Percentiles rank a stretch among this genome's conserved stretches.
phyloP scores from a whole-genome alignment of 2,797 vertebrate genomes.

The Spheniscus humboldti region DNA sequence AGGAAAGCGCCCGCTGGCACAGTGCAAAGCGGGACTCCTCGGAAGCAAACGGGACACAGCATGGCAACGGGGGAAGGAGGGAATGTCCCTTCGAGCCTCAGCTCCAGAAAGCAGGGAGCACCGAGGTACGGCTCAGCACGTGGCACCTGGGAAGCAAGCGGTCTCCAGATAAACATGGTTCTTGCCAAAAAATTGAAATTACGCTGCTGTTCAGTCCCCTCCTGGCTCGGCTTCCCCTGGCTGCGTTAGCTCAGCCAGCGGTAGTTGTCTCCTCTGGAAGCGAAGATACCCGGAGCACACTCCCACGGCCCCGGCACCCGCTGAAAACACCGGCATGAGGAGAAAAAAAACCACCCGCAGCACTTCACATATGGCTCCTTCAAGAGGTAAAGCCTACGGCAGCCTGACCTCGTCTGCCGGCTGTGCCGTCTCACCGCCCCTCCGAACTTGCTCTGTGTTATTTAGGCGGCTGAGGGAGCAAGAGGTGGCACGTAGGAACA shows the following conservation, averaged over 20 bases:
- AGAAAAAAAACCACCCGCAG: neutral
- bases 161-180: rapidly evolving
- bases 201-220: neutral
- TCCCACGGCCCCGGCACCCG: rapidly evolving
- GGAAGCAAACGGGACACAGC: rapidly evolving
- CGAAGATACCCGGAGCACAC: neutral
- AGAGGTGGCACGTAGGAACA: rapidly evolving
- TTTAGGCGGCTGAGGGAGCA: neutral
- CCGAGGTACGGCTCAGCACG: rapidly evolving
- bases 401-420: neutral
- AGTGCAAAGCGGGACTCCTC: rapidly evolving
- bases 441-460: rapidly evolving
- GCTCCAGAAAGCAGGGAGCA: neutral
- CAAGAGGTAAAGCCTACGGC: rapidly evolving
- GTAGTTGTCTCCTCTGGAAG: neutral
- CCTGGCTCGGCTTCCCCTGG: neutral
- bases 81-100: rapidly evolving
- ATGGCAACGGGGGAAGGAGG: rapidly evolving
- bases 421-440: neutral
- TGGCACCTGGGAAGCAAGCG: neutral
- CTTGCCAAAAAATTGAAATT: neutral
- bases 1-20: neutral
- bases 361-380: rapidly evolving
- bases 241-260: neutral
- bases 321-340: rapidly evolving